Base-by-base conservation (phyloP, 2,113 vertebrate genomes). In the Anhinga rufa region DNA sequence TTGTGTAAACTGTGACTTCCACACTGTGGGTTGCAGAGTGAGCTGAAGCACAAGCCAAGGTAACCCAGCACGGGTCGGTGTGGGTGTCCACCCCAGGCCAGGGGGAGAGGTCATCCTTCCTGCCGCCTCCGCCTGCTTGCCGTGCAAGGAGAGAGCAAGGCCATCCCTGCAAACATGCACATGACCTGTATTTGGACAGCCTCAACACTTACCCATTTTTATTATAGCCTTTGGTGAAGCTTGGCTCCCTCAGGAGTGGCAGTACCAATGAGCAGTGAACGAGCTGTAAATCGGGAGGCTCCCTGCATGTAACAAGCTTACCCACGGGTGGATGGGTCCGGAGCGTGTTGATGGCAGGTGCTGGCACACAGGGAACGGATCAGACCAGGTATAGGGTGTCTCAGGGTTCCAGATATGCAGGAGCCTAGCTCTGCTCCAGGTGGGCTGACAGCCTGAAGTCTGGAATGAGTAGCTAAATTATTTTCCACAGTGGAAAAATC, bases 131-230 rank as follows among this genome's bases (percentile, higher is more conserved):
- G 57, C 61, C 40, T 36, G 28, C 65, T 64, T 8, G 3, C 21
- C 6, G 3, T 38, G 54, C 29, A 18, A 46, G 36, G 58, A 12
- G 22, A 44, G 28, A n/a, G 12, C 36, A 31, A 31, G 49, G 42
- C 34, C 46, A 46, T 36, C 55, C 58, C 58, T 77, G 49, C 58
- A 36, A 5, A 86, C 18, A 1, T 1, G 6, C 17, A 20, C 5
- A 3, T 58, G 4, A 25, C 2, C 51, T 86, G 49, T 29, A 3
- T 36, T 44, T 44, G 55, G 10, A 52, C 51, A 75, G n/a, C 21
- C 60, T 46, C 55, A 20, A 3, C 15, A 9, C 25, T 51, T 25
- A 3, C 31, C 34, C 15, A 0, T 28, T 1, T 2, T 21, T 44
- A 32, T 40, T 2, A 1, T 34, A 65, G 65, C 51, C 55, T 31